A percentile compares a stretch with the other conserved stretches of the same genome.
phyloP scores from a whole-genome alignment of 2,797 vertebrate species.

The Chaetodon trifasciatus region DNA sequence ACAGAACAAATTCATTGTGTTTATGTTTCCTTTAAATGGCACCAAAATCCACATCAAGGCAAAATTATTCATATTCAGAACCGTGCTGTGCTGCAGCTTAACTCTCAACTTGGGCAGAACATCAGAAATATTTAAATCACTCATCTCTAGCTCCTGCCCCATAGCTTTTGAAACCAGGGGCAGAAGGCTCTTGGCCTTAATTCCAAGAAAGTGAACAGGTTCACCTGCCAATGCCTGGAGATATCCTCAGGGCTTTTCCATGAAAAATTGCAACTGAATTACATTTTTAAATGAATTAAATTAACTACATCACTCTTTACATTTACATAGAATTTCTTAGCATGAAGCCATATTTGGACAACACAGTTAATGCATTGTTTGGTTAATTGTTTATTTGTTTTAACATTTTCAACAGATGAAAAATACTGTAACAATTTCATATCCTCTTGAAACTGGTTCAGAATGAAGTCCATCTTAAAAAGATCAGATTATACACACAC shows the following conservation, averaged over 20 bases:
- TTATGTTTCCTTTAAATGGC: conserved; percentile 43
- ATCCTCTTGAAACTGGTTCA: background rate
- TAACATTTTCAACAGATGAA: background rate
- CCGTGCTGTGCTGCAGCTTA: conserved; percentile 22
- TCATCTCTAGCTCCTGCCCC: conserved; percentile 43
- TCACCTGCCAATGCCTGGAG: conserved; percentile 54
- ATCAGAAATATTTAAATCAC: conserved; percentile 62
- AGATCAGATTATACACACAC: conserved; percentile 6
- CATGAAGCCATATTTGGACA: background rate
- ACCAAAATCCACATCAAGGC: conserved; percentile 51
- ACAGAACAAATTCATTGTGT: conserved; percentile 39
- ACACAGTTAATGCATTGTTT: background rate
- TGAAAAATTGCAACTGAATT: conserved; percentile 41
- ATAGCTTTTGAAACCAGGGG: conserved; percentile 51
- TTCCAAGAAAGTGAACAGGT: conserved; percentile 55
- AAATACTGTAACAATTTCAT: background rate
- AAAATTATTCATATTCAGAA: conserved; percentile 48
- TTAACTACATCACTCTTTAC: conserved; percentile 6
- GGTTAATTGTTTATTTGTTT: background rate
- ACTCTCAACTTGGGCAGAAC: conserved; percentile 38
- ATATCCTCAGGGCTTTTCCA: conserved; percentile 54
- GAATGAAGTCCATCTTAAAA: background rate
- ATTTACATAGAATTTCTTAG: background rate
- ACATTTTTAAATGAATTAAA: conserved; percentile 42
- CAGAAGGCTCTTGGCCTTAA: conserved; percentile 54